Evolutionary conservation across 2,113 vertebrate species (phyloP), one percentile per base, ranked within the genome.

Genomic region (Phalacrocorax aristotelis): DNA sequence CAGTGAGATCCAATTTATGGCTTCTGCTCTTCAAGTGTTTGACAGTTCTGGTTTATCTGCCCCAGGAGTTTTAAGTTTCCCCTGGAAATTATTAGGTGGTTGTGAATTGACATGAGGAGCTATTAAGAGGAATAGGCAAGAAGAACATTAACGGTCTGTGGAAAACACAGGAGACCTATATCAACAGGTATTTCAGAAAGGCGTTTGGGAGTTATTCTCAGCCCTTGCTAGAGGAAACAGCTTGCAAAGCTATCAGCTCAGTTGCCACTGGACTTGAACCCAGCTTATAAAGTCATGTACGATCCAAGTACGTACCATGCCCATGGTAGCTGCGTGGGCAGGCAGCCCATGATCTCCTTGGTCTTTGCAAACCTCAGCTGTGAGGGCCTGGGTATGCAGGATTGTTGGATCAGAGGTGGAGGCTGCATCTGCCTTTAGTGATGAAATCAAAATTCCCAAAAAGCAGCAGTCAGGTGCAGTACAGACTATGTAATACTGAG

Each of bases 41-140:
- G 87, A 91, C 87, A 77, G 69, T 44, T 83, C 68, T 87, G 84
- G 64, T 89, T 94, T 91, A 96, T 91, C 87, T 83, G 64, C 64
- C 68, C 83, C 87, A 40, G 49, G 93, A 88, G 93, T 51, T 96
- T 91, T 94, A 48, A 17, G 69, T 95, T 91, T 95, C 57, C 83
- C 91, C 29, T 94, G 91, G 80, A 95, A 96, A 83, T 92, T 76
- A 90, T 86, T 42, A 89, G 80, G 36, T 77, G 36, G 20, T 27
- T 94, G 68, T 89, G 87, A 94, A 83, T 65, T 94, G 54, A 54
- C 83, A 58, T 25, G 83, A 92, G 75, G 74, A 74, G 40, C 70
- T 91, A 83, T 51, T 44, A 65, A 60, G 60, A 91, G 68, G 83
- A 93, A 89, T 15, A 77, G 76, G 60, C 40, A 89, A 80, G 66